phyloP scores from a whole-genome alignment of 2,888 invertebrate species.

The Calliopum simillimum region DNA sequence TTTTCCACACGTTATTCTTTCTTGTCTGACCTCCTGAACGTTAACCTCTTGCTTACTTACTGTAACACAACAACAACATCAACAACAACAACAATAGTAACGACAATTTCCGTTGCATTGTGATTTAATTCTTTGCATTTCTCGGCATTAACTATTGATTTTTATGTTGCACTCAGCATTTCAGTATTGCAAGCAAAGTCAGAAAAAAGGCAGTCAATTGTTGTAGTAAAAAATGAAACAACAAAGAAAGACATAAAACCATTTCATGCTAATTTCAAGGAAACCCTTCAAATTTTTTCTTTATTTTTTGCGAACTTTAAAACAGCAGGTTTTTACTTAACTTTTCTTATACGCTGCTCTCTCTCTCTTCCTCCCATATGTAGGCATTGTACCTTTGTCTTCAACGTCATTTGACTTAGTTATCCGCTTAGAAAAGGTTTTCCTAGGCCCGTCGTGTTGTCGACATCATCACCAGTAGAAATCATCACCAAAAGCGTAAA shows the following conservation, averaged over 20 bases:
- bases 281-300: conserved; percentile 61
- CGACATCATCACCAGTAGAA: neutral
- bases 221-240: neutral
- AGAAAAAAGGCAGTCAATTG: conserved; percentile 3
- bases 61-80: neutral
- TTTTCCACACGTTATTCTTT: conserved; percentile 10
- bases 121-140: neutral
- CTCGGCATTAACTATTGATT: conserved; percentile 29
- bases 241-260: conserved; percentile 12
- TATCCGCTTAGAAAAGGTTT: conserved; percentile 37
- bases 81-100: neutral
- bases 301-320: conserved; percentile 49
- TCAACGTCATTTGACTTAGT: conserved; percentile 10
- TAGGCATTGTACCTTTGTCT: conserved; percentile 8
- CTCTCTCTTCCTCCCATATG: neutral
- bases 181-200: too few species aligned
- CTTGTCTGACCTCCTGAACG: conserved; percentile 34
- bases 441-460: neutral
- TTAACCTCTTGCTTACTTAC: conserved; percentile 34
- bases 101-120: conserved; percentile 13
- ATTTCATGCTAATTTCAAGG: conserved; percentile 49
- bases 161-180: neutral
- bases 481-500: neutral
- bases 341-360: neutral
- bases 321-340: conserved; percentile 14